These are phyloP conservation scores for Addax nasomaculatus DNA, from an alignment of 2,113 vertebrate genomes.

Conservation along the genomic window DNA sequence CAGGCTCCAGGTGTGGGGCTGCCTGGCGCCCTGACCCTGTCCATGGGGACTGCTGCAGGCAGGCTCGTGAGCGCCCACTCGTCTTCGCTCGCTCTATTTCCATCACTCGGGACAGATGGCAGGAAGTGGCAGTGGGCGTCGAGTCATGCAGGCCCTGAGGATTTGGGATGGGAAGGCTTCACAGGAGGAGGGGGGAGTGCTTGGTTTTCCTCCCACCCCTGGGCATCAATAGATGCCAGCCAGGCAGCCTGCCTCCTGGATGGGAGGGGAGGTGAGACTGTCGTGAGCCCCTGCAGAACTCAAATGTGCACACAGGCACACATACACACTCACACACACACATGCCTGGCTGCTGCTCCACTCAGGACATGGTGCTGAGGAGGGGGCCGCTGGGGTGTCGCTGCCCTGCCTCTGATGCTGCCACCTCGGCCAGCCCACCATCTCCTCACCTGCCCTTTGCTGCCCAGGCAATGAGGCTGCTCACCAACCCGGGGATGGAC, in stretches of 20 bases:
- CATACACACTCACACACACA: background rate
- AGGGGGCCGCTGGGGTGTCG: too few relatives aligned
- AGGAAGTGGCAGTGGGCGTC: conserved; percentile 55
- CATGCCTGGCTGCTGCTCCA: accelerated
- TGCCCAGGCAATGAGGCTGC: background rate
- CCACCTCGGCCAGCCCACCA: background rate
- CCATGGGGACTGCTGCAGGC: background rate
- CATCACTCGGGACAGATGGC: conserved; percentile 57
- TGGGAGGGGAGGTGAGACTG: background rate
- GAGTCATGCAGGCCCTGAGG: background rate
- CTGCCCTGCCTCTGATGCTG: background rate
- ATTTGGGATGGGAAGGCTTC: background rate
- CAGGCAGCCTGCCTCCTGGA: background rate
- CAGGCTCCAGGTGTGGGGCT: background rate
- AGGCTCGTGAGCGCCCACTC: background rate
- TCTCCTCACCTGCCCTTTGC: background rate
- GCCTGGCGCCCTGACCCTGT: background rate
- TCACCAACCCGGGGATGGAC: background rate
- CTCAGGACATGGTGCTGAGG: background rate
- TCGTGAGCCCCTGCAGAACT: background rate
- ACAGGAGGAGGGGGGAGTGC: background rate
- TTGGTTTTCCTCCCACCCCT: background rate
- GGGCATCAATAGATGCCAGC: background rate
- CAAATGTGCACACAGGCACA: too few relatives aligned
- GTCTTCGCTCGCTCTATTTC: conserved; percentile 31